Evolutionary conservation across 2,797 vertebrate species (phyloP).

Genomic region (Sebastes dallii): DNA sequence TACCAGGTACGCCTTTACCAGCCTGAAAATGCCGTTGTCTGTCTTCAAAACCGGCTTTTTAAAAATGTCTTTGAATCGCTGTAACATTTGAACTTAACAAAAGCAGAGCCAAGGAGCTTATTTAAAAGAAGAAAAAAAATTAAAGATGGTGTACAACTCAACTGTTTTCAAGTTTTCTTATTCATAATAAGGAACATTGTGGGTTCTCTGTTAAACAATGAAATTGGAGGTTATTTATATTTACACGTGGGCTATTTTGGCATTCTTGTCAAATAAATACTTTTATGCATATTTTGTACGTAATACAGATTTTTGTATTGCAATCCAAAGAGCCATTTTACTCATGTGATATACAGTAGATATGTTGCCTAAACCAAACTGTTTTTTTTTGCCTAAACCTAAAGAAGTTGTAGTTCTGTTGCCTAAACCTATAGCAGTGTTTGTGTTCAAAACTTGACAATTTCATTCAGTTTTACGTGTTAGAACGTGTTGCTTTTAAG

Average conservation of each 20-base stretch:
- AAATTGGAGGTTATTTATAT: neutral
- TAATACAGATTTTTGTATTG: neutral
- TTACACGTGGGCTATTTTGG: neutral
- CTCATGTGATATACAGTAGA: neutral
- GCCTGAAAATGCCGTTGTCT: neutral
- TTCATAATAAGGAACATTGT: neutral
- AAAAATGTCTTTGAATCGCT: neutral
- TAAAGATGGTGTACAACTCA: neutral
- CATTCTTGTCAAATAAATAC: constrained; percentile 4
- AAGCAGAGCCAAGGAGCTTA: neutral
- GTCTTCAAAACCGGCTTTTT: neutral
- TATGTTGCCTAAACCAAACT: neutral
- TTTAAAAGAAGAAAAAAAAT: neutral
- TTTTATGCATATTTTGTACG: neutral
- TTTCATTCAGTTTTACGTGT: too few species aligned
- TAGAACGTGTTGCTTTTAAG: too few species aligned
- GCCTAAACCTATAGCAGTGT: too few species aligned
- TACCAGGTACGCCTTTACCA: too few species aligned
- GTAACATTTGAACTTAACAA: neutral
- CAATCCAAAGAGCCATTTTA: neutral
- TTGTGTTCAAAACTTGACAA: too few species aligned
- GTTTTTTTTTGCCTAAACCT: too few species aligned
- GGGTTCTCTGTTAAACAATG: neutral
- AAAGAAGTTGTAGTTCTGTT: too few species aligned
- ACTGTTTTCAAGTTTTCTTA: neutral